Conservation (phyloP, 2,797 vertebrate genomes). For the Myioborus melanocephalus region DNA sequence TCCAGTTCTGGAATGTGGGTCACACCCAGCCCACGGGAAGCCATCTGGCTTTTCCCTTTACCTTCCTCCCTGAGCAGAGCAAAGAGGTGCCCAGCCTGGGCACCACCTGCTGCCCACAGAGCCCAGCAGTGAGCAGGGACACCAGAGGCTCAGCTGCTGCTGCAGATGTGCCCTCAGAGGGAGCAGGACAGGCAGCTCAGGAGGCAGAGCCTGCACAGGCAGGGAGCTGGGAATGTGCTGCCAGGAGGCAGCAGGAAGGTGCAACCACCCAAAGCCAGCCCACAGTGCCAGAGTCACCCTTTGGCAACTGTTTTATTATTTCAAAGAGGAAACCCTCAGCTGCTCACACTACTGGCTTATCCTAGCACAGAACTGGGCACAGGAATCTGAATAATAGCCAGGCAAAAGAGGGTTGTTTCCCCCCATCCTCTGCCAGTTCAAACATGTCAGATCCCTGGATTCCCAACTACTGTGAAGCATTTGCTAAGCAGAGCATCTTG, state of each 20-base stretch:
- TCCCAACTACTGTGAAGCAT: not conserved
- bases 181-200: not conserved
- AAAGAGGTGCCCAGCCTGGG: not conserved
- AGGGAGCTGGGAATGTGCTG: not conserved
- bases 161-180: not conserved
- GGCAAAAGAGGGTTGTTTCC: not conserved
- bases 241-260: not conserved
- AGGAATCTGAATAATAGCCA: not conserved
- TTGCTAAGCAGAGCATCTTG: not conserved
- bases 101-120: not conserved
- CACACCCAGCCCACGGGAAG: not conserved
- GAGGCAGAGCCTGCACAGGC: not conserved
- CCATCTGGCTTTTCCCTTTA: slow-evolving; percentile 24
- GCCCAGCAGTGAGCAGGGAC: not conserved
- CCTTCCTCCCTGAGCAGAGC: not conserved
- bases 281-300: accelerated
- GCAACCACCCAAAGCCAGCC: not conserved
- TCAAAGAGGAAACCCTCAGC: not conserved
- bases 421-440: not conserved
- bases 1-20: not conserved
- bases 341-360: not conserved
- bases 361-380: not conserved
- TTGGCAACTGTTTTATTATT: not conserved
- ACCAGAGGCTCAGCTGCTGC: not conserved
- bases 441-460: not conserved